Conservation (phyloP, 1,140 invertebrate genomes). For the Lasioglossum albipes region DNA sequence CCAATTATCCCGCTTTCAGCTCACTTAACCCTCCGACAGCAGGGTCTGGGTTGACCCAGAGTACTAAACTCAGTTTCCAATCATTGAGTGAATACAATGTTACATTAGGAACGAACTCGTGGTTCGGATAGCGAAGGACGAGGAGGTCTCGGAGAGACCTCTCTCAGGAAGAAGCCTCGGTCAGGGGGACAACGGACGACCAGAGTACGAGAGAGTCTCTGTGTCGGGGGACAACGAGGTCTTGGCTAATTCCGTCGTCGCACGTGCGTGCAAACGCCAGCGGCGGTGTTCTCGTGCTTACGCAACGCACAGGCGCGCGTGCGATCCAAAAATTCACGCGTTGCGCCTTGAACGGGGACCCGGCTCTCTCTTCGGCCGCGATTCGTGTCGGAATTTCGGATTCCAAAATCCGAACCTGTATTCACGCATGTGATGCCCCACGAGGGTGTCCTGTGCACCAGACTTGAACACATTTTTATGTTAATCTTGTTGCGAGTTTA, state of each 20-base stretch:
- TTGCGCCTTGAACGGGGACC: conserved; percentile 10
- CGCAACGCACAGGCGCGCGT: conserved; percentile 64
- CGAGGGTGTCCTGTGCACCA: no score
- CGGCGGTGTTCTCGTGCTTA: conserved; percentile 65
- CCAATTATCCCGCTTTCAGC: no score
- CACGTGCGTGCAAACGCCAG: conserved; percentile 67
- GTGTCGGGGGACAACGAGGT: conserved; percentile 50
- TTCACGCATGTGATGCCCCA: no score
- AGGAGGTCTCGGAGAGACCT: neutral
- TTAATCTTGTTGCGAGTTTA: no score
- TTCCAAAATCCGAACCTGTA: neutral
- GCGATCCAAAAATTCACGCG: conserved; percentile 52
- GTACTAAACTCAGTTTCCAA: no score
- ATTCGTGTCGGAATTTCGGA: conserved; percentile 2
- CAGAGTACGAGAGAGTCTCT: neutral
- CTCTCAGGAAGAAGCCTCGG: conserved; percentile 1
- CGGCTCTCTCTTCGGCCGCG: neutral
- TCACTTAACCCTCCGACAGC: no score
- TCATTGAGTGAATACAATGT: no score
- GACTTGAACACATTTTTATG: no score
- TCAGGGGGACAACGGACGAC: conserved; percentile 26
- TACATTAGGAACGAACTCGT: no score
- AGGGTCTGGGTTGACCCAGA: no score
- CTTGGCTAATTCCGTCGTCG: conserved; percentile 73
- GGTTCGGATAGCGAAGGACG: neutral